Conservation (phyloP, 2,888 invertebrate genomes). For the Ashinkailepas kermadecensis region DNA sequence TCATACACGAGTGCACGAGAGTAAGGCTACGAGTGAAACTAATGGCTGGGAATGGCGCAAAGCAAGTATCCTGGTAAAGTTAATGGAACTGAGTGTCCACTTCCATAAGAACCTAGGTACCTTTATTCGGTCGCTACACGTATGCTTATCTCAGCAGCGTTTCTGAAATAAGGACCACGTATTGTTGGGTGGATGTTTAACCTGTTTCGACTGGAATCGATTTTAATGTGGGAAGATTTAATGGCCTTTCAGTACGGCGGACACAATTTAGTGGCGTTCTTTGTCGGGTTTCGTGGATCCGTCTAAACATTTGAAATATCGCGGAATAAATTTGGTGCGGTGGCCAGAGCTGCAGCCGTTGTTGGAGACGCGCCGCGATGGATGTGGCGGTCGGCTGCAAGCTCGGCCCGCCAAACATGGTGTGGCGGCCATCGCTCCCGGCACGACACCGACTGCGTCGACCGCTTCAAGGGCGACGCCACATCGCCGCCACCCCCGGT, state of each 20-base stretch:
- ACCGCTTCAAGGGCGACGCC: neutral
- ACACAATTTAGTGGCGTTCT: neutral
- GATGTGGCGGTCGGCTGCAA: slow-evolving; percentile 1
- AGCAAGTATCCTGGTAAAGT: neutral
- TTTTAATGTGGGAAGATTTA: neutral
- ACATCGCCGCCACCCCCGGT: neutral
- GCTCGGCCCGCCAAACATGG: slow-evolving; percentile 5
- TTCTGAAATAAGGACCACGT: no score
- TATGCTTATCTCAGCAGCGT: no score
- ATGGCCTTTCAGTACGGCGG: neutral
- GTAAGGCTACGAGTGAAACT: neutral
- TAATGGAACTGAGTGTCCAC: neutral
- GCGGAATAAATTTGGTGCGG: neutral
- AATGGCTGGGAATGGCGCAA: neutral
- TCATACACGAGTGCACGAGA: neutral
- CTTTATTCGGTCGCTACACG: no score
- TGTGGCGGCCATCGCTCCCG: neutral
- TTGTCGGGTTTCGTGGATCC: slow-evolving; percentile 13
- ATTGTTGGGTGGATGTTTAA: no score
- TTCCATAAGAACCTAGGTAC: neutral
- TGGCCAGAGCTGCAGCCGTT: neutral
- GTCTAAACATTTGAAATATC: slow-evolving; percentile 18
- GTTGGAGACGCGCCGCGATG: neutral
- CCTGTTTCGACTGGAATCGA: neutral
- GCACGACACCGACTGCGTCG: neutral